Evolutionary conservation across 2,113 vertebrate species (phyloP).

Genomic region (Stigmatopora nigra): DNA sequence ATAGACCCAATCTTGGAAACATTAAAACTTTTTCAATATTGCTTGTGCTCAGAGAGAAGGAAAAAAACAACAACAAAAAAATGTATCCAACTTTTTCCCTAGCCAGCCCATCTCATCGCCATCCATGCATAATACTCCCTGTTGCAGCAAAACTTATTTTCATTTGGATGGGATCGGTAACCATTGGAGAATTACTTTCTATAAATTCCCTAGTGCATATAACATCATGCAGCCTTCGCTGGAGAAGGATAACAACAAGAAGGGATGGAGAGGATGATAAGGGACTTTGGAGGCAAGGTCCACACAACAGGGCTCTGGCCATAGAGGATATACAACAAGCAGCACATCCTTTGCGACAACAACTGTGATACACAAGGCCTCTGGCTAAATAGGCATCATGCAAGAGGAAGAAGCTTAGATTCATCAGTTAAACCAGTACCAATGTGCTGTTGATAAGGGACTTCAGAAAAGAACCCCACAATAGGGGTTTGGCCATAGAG

Average conservation of each 20-base stretch:
- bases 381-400: neutral
- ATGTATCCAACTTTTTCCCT: neutral
- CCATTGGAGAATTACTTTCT: slow-evolving; percentile 1
- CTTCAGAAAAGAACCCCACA: neutral
- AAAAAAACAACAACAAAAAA: neutral
- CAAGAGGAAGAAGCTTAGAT: slow-evolving; percentile 3
- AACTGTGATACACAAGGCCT: neutral
- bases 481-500: neutral
- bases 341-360: neutral
- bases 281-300: neutral
- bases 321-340: neutral
- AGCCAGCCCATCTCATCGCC: neutral
- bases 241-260: neutral
- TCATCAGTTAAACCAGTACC: neutral
- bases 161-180: slow-evolving; percentile 2
- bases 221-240: neutral
- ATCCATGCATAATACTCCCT: neutral
- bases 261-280: neutral
- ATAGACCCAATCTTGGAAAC: neutral
- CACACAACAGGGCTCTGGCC: neutral
- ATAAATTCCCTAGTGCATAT: slow-evolving; percentile 4
- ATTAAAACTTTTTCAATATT: slow-evolving; percentile 13
- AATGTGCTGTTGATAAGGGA: neutral
- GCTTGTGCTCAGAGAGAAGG: slow-evolving; percentile 17
- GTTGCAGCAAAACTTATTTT: neutral